Evolutionary conservation across 2,888 invertebrate species (phyloP).

Genomic region (Theretra japonica): DNA sequence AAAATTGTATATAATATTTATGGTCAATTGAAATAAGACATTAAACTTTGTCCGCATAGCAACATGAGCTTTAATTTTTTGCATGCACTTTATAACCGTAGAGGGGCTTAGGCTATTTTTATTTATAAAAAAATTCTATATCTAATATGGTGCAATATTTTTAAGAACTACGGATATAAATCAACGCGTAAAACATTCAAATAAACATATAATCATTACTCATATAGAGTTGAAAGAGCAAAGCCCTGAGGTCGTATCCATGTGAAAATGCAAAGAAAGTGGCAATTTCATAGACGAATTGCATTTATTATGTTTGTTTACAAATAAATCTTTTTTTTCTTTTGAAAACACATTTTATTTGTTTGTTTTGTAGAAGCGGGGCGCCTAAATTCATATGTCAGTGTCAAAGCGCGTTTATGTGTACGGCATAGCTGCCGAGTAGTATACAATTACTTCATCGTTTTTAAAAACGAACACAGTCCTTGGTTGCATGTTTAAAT

Average conservation of each 20-base stretch:
- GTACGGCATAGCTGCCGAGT: neutral
- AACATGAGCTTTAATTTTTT: no score
- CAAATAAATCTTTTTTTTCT: constrained; percentile 5
- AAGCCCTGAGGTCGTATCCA: neutral
- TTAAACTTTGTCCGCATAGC: no score
- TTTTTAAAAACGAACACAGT: constrained; percentile 8
- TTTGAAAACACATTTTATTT: neutral
- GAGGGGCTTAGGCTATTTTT: no score
- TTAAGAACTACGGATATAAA: no score
- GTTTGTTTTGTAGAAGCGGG: neutral
- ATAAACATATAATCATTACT: no score
- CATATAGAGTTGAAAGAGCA: neutral
- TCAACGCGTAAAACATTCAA: no score
- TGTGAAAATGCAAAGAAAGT: neutral
- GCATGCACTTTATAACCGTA: no score
- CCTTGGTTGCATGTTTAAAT: constrained; percentile 22
- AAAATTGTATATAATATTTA: no score
- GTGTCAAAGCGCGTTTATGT: neutral
- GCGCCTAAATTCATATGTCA: constrained; percentile 4
- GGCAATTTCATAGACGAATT: neutral
- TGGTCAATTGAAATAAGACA: no score
- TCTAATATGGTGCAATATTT: no score
- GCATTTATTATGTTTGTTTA: neutral
- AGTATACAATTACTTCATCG: constrained; percentile 14
- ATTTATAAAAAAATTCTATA: no score